phyloP scores from a whole-genome alignment of 2,113 vertebrate species.

The Thomomys bottae region DNA sequence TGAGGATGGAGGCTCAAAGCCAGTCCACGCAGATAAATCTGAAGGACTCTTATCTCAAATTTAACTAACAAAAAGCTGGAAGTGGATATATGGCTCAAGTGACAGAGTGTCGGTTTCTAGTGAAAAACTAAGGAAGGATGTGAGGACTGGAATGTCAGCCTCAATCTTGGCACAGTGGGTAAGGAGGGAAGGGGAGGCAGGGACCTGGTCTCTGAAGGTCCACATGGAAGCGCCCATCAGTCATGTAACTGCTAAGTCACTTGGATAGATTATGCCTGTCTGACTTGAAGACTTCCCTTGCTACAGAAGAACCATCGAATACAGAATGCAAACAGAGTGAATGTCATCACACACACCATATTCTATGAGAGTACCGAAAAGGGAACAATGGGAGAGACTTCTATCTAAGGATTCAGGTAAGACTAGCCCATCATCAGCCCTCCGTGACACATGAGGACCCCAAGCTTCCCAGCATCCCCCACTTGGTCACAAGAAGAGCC shows the following conservation, averaged over 20 bases:
- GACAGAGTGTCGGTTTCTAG: too few relatives aligned
- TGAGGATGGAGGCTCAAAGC: too few relatives aligned
- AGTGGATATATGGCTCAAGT: too few relatives aligned
- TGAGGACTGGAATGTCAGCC: too few relatives aligned
- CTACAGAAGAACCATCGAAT: neutral
- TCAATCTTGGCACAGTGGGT: too few relatives aligned
- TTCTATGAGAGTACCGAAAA: neutral
- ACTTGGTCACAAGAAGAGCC: neutral
- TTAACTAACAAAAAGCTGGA: too few relatives aligned
- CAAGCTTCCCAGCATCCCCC: neutral
- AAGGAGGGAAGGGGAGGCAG: too few relatives aligned
- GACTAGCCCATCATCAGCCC: neutral
- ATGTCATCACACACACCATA: neutral
- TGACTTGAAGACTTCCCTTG: neutral
- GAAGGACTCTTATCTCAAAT: too few relatives aligned
- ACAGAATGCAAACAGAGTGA: neutral
- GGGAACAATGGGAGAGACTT: neutral
- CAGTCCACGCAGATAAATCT: too few relatives aligned
- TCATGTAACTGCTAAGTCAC: neutral
- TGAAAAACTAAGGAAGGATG: too few relatives aligned
- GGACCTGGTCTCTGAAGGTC: neutral
- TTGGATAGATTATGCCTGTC: neutral
- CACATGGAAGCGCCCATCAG: neutral
- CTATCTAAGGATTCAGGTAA: neutral
- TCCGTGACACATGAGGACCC: neutral